Evolutionary conservation across 2,888 invertebrate species (phyloP).

Genomic region (Macrophya annulata): DNA sequence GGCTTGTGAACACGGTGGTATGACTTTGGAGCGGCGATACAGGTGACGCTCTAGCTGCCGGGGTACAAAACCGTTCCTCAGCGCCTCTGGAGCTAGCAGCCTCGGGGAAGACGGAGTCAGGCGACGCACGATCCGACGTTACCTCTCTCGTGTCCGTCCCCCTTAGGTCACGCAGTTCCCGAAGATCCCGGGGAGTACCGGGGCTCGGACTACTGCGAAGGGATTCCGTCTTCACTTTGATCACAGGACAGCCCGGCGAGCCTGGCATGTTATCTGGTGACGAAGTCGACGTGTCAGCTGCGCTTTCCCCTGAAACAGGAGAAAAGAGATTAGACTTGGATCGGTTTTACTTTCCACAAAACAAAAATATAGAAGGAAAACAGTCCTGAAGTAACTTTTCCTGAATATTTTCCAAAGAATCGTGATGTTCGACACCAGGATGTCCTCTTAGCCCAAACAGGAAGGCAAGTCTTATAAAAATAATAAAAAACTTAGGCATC

Average conservation of each 20-base stretch:
- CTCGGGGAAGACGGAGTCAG: slow-evolving; percentile 84
- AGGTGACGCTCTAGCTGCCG: slow-evolving; percentile 79
- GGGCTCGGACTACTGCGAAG: slow-evolving; percentile 82
- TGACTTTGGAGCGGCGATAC: slow-evolving; percentile 81
- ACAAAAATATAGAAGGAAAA: slow-evolving; percentile 70
- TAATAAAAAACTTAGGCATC: neutral
- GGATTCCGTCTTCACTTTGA: slow-evolving; percentile 78
- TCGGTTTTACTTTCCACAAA: neutral
- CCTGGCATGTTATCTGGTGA: slow-evolving; percentile 93
- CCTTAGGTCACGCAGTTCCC: slow-evolving; percentile 66
- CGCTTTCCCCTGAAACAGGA: slow-evolving; percentile 89
- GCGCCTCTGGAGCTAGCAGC: slow-evolving; percentile 78
- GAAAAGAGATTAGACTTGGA: slow-evolving; percentile 50
- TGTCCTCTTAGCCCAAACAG: neutral
- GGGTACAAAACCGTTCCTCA: slow-evolving; percentile 73
- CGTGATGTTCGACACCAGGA: neutral
- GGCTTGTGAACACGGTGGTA: slow-evolving; percentile 75
- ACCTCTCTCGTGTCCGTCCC: slow-evolving; percentile 59
- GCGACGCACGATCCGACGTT: slow-evolving; percentile 81
- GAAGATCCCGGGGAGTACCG: slow-evolving; percentile 82
- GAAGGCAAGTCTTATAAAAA: neutral
- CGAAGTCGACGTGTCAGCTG: slow-evolving; percentile 96
- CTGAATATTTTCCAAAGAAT: no score
- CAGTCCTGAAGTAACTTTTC: neutral
- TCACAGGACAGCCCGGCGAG: slow-evolving; percentile 84